phyloP scores from a whole-genome alignment of 2,888 invertebrate species.

The Cataglyphis altisquamis region DNA sequence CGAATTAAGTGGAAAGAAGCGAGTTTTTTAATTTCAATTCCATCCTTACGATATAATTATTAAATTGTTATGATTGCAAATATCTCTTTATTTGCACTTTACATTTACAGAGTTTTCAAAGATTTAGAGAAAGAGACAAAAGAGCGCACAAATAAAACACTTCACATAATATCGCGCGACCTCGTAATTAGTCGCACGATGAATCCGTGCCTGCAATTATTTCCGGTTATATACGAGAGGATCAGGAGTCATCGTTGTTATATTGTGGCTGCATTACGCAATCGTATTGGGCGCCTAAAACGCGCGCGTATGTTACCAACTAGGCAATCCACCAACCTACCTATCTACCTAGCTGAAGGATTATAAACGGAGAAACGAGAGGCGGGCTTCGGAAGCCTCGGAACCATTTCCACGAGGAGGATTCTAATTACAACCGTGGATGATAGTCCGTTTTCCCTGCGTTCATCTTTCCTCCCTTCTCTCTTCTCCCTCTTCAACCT shows the following conservation, averaged over 20 bases:
- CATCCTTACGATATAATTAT: constrained; percentile 26
- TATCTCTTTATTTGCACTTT: not conserved
- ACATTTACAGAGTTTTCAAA: not conserved
- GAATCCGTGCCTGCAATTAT: constrained; percentile 49
- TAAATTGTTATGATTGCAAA: constrained; percentile 9
- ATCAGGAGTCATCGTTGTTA: constrained; percentile 43
- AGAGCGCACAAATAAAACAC: not conserved
- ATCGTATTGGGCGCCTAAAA: constrained; percentile 64
- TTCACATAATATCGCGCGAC: not conserved
- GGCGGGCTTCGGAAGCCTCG: constrained; percentile 67
- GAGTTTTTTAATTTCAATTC: constrained; percentile 37
- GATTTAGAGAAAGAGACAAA: not conserved
- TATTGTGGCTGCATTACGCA: constrained; percentile 63
- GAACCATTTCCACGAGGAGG: constrained; percentile 78
- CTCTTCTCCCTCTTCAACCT: constrained; percentile 26
- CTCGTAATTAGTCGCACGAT: constrained; percentile 15
- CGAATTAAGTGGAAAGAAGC: constrained; percentile 1
- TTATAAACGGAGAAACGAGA: constrained; percentile 58
- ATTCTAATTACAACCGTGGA: constrained; percentile 80
- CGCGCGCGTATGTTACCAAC: constrained; percentile 15
- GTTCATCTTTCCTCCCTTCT: constrained; percentile 51
- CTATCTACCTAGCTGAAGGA: constrained; percentile 54
- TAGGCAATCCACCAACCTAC: constrained; percentile 11
- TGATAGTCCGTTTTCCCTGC: constrained; percentile 70
- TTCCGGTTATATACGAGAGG: constrained; percentile 58